Evolutionary conservation across 64 coral and sea anemone species (phyloP).

Genomic region (Platygyra sinensis): DNA sequence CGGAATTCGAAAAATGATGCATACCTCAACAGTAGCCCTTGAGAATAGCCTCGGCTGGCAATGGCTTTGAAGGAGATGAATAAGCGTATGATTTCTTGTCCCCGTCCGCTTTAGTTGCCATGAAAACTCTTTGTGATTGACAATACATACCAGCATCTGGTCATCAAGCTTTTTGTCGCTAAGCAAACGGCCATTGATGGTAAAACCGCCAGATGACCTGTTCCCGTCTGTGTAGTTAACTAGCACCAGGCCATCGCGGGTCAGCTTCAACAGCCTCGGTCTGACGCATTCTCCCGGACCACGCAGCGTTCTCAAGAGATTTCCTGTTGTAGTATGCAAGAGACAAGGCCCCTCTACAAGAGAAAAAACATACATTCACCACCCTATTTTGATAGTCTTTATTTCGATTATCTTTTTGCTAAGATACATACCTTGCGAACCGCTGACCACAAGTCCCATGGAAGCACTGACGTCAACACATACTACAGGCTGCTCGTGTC

Average conservation of each 20-base stretch:
- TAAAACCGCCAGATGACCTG: slow-evolving; percentile 90
- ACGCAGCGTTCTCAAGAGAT: slow-evolving; percentile 84
- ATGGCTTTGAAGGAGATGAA: too few species aligned
- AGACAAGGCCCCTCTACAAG: slow-evolving; percentile 91
- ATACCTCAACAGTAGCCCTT: too few species aligned
- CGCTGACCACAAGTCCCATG: slow-evolving; percentile 95
- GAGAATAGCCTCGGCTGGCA: too few species aligned
- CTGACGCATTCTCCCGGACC: slow-evolving; percentile 79
- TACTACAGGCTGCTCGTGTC: slow-evolving; percentile 89
- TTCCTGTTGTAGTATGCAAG: slow-evolving; percentile 82
- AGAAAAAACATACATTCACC: background rate
- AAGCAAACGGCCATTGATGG: slow-evolving; percentile 77
- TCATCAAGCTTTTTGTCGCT: slow-evolving; percentile 77
- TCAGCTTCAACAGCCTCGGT: slow-evolving; percentile 77
- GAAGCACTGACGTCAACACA: slow-evolving; percentile 92
- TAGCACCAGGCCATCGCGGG: slow-evolving; percentile 76
- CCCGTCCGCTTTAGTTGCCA: too few species aligned
- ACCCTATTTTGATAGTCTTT: background rate
- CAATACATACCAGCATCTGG: slow-evolving; percentile 79
- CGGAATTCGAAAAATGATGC: too few species aligned
- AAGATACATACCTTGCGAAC: slow-evolving; percentile 86
- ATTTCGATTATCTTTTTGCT: background rate
- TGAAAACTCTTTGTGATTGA: background rate
- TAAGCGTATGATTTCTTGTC: too few species aligned
- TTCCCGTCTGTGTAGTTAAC: slow-evolving; percentile 91